Percentiles rank a stretch among this genome's conserved stretches.
Evolutionary conservation across 92 coral and sea anemone genomes (phyloP).

Genomic region (Phenganax marumi): DNA sequence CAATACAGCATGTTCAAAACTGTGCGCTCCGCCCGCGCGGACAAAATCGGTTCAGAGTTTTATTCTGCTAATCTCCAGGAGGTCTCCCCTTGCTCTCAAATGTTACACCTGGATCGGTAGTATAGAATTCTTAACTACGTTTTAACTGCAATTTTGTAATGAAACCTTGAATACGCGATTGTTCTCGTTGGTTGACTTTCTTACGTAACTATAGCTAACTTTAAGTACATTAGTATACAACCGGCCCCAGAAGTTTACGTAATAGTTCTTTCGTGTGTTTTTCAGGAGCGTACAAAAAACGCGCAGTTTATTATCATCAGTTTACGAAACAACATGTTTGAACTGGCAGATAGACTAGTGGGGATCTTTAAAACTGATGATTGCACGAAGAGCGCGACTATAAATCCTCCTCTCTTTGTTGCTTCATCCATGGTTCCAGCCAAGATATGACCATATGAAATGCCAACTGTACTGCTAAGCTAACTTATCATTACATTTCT

Average conservation of each 20-base stretch:
- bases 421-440: slow-evolving; percentile 18
- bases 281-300: slow-evolving; percentile 93
- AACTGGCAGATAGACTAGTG: slow-evolving; percentile 87
- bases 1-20: too few species aligned
- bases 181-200: not conserved
- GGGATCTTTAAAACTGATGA: slow-evolving; percentile 93
- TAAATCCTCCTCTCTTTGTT: slow-evolving; percentile 82
- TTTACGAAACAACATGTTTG: slow-evolving; percentile 96
- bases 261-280: not conserved
- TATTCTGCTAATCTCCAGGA: too few species aligned
- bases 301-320: slow-evolving; percentile 98
- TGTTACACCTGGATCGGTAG: too few species aligned
- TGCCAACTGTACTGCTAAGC: too few species aligned
- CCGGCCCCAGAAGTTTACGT: not conserved
- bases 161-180: too few species aligned
- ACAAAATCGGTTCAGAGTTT: too few species aligned
- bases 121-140: too few species aligned
- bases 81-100: too few species aligned
- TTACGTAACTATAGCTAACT: not conserved
- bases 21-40: too few species aligned
- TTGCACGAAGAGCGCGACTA: slow-evolving; percentile 87
- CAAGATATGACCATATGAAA: not conserved
- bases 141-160: too few species aligned
- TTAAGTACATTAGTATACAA: not conserved
- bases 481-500: too few species aligned